Evolutionary conservation across 2,797 vertebrate species (phyloP), one percentile per base, ranked within the genome.

Genomic region (Toxotes lorentzi): DNA sequence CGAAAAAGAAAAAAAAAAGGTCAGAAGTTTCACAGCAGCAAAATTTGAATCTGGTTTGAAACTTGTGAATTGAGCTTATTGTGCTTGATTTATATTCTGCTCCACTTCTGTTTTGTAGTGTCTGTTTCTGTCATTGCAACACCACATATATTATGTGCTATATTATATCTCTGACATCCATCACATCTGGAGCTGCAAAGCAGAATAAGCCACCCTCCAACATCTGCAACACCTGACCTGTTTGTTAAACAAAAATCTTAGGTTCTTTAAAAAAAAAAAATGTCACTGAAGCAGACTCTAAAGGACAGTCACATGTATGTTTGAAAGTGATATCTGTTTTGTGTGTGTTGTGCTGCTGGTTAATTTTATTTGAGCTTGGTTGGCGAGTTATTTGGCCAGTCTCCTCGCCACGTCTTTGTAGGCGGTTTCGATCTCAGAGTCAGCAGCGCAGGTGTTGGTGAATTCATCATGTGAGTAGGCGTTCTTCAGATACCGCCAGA

Each of bases 371-470:
- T 0, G 54, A 1, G 58, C 5, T 81, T 0, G 13, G 19, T 30
- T 7, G 68, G 27, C 1, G 27, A 17, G 60, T 87, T 96, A 97
- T 83, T 97, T 96, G 93, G 94, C 95, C 87, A 99, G 95, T 85
- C 96, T 91, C 93, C 96, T 97, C 74, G 97, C 97, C 82, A 99
- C 97, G 0, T 99, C 98, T 16, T 95, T 96, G 0, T 99, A 99
- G 85, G 98, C 98, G 58, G 93, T 89, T 93, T 99, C 98, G 0
- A 99, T 98, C 90, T 99, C 98, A 0, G 85, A 75, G 92, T 99
- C 97, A 0, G 96, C 96, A 0, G 98, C 97, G 2, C 97, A 99
- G 74, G 98, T 99, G 94, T 97, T 99, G 93, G 95, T 98, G 94
- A 99, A 99, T 70, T 99, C 98, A 0, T 99, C 98, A 4, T 95